Evolutionary conservation across 37 sponge, comb jelly and placozoan genomes (phyloP).

Genomic region (Crambe crambe): DNA sequence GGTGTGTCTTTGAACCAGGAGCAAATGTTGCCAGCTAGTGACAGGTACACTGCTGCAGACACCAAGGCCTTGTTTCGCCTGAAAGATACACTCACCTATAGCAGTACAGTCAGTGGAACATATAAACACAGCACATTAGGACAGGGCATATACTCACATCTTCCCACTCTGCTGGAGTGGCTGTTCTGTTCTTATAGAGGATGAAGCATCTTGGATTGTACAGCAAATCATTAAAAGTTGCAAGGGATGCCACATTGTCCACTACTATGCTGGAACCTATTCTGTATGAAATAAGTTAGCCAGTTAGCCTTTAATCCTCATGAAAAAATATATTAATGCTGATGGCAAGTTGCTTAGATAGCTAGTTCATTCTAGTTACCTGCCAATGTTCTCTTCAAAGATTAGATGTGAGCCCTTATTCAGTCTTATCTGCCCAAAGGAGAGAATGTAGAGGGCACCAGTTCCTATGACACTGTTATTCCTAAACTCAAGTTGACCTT

Average conservation of each 20-base stretch:
- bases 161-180: constrained; percentile 51
- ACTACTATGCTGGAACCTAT: constrained; percentile 53
- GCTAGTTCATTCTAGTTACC: constrained; percentile 15
- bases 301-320: too few species aligned
- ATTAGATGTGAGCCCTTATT: neutral
- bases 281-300: constrained; percentile 13
- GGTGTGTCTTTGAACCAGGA: constrained; percentile 21
- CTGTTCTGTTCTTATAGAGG: constrained; percentile 30
- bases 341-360: too few species aligned
- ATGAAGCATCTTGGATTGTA: constrained; percentile 45
- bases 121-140: too few species aligned
- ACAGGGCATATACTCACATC: constrained; percentile 46
- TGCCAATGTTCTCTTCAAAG: constrained; percentile 47
- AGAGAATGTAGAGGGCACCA: constrained; percentile 36
- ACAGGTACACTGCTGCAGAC: constrained; percentile 49
- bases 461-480: constrained; percentile 14
- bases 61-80: constrained; percentile 28
- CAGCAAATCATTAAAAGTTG: constrained; percentile 14
- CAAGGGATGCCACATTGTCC: neutral
- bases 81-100: constrained; percentile 37
- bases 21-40: constrained; percentile 13
- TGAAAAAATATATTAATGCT: too few species aligned
- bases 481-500: constrained; percentile 12
- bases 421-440: constrained; percentile 41
- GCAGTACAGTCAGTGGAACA: neutral